phyloP scores from a whole-genome alignment of 37 sponge, comb jelly and placozoan genomes.

The Spongilla lacustris region DNA sequence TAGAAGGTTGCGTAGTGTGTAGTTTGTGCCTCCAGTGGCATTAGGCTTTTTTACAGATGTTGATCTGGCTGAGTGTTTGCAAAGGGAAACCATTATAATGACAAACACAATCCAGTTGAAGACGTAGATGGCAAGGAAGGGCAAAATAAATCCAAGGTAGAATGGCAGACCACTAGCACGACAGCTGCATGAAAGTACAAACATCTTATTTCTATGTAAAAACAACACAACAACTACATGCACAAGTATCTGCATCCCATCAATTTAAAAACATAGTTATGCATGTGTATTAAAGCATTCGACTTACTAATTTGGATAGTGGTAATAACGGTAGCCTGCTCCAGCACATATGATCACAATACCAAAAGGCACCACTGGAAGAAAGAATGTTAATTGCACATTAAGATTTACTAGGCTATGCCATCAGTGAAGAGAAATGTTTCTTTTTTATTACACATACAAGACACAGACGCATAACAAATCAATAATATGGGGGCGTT shows the following conservation, averaged over 20 bases:
- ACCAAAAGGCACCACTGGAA: slow-evolving; percentile 37
- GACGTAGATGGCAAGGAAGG: slow-evolving; percentile 59
- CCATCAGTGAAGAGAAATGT: too few relatives aligned
- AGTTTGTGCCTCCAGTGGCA: background rate
- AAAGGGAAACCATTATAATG: slow-evolving; percentile 31
- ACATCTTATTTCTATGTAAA: background rate
- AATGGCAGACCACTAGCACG: slow-evolving; percentile 49
- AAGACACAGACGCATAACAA: too few relatives aligned
- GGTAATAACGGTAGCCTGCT: slow-evolving; percentile 39
- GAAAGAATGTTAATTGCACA: background rate
- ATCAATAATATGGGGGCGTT: too few relatives aligned
- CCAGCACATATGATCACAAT: slow-evolving; percentile 40
- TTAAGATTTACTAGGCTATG: too few relatives aligned
- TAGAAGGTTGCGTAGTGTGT: slow-evolving; percentile 3
- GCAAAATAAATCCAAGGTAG: slow-evolving; percentile 57
- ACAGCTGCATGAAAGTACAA: slow-evolving; percentile 42
- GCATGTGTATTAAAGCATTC: too few relatives aligned
- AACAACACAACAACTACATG: too few relatives aligned
- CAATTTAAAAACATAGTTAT: background rate
- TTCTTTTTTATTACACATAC: too few relatives aligned
- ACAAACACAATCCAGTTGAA: slow-evolving; percentile 66
- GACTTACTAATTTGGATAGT: slow-evolving; percentile 2
- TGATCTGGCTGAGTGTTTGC: background rate
- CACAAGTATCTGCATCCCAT: background rate
- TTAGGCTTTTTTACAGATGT: background rate